Percentiles rank a stretch among this genome's conserved stretches.
Conservation (phyloP, 1,140 invertebrate species). For the Danaus melanippus region DNA sequence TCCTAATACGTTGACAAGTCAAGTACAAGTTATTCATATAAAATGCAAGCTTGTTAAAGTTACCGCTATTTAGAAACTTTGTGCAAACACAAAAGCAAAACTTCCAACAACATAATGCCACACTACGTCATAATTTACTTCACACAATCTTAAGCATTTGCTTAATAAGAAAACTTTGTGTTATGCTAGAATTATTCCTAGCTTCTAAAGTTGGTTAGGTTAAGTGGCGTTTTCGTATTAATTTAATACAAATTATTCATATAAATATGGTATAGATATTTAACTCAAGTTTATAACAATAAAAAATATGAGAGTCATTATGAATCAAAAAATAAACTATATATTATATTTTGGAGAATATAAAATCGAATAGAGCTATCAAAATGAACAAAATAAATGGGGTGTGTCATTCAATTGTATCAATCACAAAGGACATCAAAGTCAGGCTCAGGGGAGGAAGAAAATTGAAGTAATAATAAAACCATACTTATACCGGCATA, state of each 20-base stretch:
- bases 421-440: constrained; percentile 20
- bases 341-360: background rate
- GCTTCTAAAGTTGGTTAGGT: background rate
- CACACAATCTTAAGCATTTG: constrained; percentile 10
- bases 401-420: constrained; percentile 17
- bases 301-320: no score
- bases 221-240: background rate
- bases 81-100: constrained; percentile 7
- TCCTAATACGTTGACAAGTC: background rate
- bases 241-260: no score
- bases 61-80: no score
- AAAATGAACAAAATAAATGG: background rate
- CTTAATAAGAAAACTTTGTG: constrained; percentile 10
- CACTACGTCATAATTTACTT: constrained; percentile 1
- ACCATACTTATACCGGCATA: constrained; percentile 34
- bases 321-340: no score
- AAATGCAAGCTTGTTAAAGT: constrained; percentile 4
- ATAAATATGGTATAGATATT: constrained; percentile 2
- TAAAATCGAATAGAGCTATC: constrained; percentile 2
- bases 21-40: constrained; percentile 1
- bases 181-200: background rate
- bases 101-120: constrained; percentile 10
- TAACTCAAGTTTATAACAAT: constrained; percentile 5
- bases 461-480: constrained; percentile 35
- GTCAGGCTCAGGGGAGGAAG: constrained; percentile 17